Percentiles rank a stretch among this genome's conserved stretches.
Evolutionary conservation across 1,140 invertebrate species (phyloP).

Genomic region (Dendrolimus punctatus): DNA sequence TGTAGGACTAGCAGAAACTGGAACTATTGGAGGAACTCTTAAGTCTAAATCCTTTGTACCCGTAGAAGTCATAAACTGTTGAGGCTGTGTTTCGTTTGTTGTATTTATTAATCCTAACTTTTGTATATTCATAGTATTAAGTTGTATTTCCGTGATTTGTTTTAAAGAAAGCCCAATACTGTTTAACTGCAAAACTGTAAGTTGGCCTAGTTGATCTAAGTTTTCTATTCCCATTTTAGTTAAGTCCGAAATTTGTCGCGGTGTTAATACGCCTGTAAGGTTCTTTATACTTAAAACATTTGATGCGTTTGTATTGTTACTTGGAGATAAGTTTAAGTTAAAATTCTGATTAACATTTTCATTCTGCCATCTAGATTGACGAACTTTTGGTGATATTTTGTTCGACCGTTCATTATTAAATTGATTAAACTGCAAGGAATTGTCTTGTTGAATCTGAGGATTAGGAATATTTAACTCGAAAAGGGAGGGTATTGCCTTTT

Average conservation of each 20-base stretch:
- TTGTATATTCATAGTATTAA: slow-evolving; percentile 73
- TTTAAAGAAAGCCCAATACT: slow-evolving; percentile 72
- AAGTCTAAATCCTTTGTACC: slow-evolving; percentile 63
- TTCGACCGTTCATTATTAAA: slow-evolving; percentile 53
- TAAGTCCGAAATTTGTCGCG: slow-evolving; percentile 72
- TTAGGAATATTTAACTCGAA: slow-evolving; percentile 73
- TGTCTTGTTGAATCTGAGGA: slow-evolving; percentile 38
- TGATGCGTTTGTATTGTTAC: slow-evolving; percentile 28
- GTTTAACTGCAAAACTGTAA: slow-evolving; percentile 73
- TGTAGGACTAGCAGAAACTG: slow-evolving; percentile 32
- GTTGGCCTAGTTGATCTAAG: slow-evolving; percentile 72
- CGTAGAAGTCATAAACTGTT: slow-evolving; percentile 28
- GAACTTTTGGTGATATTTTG: slow-evolving; percentile 69
- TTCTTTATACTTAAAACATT: slow-evolving; percentile 72
- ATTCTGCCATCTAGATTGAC: slow-evolving; percentile 76
- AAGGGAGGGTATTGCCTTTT: slow-evolving; percentile 70
- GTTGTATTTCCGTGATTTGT: slow-evolving; percentile 75
- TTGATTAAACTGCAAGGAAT: slow-evolving; percentile 34
- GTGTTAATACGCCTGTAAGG: slow-evolving; percentile 70
- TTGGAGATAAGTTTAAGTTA: slow-evolving; percentile 52
- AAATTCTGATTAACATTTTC: slow-evolving; percentile 49
- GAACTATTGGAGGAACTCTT: slow-evolving; percentile 50
- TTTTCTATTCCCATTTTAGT: slow-evolving; percentile 73
- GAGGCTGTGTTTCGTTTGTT: slow-evolving; percentile 36
- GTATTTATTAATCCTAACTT: slow-evolving; percentile 68